Evolutionary conservation across 2,113 vertebrate species (phyloP).

Genomic region (Platichthys flesus): DNA sequence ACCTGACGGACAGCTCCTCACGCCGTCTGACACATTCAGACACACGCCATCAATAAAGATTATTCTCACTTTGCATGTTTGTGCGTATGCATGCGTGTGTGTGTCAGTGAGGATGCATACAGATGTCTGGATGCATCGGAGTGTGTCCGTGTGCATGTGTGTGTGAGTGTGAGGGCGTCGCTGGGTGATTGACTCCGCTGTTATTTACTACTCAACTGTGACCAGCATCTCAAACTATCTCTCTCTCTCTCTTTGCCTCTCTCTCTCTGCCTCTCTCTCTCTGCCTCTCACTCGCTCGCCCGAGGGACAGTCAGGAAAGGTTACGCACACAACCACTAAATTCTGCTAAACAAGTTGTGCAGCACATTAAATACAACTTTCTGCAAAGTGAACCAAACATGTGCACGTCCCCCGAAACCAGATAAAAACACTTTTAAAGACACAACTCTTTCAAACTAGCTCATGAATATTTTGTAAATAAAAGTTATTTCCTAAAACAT

Average conservation of each 20-base stretch:
- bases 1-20: conserved; percentile 65
- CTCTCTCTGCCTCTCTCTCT: conserved; percentile 10
- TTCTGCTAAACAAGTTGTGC: conserved; percentile 35
- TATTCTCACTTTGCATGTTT: conserved; percentile 43
- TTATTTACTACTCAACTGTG: conserved; percentile 75
- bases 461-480: not conserved
- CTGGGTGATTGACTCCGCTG: conserved; percentile 73
- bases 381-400: not conserved
- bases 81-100: conserved; percentile 1
- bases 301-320: conserved; percentile 52
- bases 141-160: conserved; percentile 36
- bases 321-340: conserved; percentile 50
- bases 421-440: not conserved
- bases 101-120: conserved; percentile 12
- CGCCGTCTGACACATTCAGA: conserved; percentile 43
- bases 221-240: conserved; percentile 60
- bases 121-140: conserved; percentile 51
- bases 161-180: conserved; percentile 22
- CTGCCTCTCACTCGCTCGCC: conserved; percentile 18
- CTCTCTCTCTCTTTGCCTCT: conserved; percentile 5
- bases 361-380: conserved; percentile 19
- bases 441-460: not conserved
- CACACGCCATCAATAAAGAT: conserved; percentile 71
- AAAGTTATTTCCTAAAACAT: not conserved
- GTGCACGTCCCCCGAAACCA: no score